These are phyloP conservation scores for Macrotus californicus DNA, from an alignment of 2,113 vertebrate species.

Conservation along the genomic window DNA sequence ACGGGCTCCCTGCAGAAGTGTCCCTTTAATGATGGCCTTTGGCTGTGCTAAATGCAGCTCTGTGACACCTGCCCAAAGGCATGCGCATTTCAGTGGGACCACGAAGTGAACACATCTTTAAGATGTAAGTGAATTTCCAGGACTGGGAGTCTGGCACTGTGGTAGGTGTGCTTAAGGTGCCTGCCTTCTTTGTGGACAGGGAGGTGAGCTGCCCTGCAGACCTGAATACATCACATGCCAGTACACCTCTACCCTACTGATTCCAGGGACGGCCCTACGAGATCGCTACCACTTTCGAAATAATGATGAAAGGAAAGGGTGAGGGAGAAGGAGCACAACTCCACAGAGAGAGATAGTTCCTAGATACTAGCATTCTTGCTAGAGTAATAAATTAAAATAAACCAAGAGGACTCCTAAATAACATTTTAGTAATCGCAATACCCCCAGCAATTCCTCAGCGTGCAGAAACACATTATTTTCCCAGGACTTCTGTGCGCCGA, in stretches of 20 bases:
- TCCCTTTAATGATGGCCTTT: not conserved
- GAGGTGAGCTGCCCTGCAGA: not conserved
- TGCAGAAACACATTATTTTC: not conserved
- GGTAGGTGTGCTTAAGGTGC: not conserved
- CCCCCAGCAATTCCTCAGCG: not conserved
- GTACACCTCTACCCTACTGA: not conserved
- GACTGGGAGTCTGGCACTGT: too few species aligned
- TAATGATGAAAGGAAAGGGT: not conserved
- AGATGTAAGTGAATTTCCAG: not conserved
- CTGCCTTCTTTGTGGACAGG: too few species aligned
- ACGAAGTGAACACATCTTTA: not conserved
- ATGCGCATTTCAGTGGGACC: not conserved
- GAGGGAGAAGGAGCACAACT: not conserved
- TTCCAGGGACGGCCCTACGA: not conserved
- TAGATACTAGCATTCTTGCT: not conserved
- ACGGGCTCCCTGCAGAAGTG: not conserved
- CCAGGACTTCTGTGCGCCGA: not conserved
- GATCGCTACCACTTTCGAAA: not conserved
- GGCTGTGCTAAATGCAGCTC: not conserved
- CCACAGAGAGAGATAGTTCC: not conserved
- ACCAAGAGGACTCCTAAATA: not conserved
- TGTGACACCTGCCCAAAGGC: not conserved
- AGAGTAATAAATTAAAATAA: not conserved
- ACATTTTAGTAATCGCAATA: not conserved
- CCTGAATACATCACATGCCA: not conserved